Evolutionary conservation across 37 sponge, comb jelly and placozoan species (phyloP).

Genomic region (Ianthella basta): DNA sequence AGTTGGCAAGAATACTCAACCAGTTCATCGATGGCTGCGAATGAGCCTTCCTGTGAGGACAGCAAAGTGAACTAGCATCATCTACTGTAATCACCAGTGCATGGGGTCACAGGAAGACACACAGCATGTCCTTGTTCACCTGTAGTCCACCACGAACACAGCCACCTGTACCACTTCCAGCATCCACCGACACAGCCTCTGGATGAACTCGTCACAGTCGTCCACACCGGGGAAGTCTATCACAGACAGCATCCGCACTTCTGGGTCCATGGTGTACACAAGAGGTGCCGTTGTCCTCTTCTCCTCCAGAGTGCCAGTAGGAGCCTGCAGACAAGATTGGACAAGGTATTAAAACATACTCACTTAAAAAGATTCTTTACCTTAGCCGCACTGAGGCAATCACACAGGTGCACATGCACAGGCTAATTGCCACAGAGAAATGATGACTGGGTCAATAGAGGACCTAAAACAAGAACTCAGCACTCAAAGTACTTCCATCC

Average conservation of each 20-base stretch:
- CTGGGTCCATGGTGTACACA: conserved; percentile 56
- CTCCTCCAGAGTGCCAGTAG: conserved; percentile 51
- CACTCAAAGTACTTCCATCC: no score
- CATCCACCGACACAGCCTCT: conserved; percentile 48
- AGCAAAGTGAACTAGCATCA: not conserved
- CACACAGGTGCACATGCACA: no score
- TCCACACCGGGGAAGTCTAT: conserved; percentile 80
- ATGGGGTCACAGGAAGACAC: not conserved
- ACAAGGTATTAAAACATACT: no score
- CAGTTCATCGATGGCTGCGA: not conserved
- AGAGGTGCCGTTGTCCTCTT: conserved; percentile 71
- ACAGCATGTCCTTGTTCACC: conserved; percentile 19
- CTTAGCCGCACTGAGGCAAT: no score
- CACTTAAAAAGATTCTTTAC: no score
- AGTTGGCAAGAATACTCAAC: not conserved
- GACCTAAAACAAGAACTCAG: no score
- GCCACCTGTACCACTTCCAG: conserved; percentile 54
- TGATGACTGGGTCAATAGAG: no score
- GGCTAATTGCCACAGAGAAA: no score
- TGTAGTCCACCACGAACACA: conserved; percentile 73
- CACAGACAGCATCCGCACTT: conserved; percentile 48
- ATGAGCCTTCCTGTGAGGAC: not conserved
- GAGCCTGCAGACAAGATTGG: conserved; percentile 18
- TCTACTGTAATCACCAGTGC: not conserved
- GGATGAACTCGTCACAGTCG: conserved; percentile 59